Percentiles rank a stretch among this genome's conserved stretches.
Evolutionary conservation across 2,797 vertebrate genomes (phyloP).

Genomic region (Sebastes minor): DNA sequence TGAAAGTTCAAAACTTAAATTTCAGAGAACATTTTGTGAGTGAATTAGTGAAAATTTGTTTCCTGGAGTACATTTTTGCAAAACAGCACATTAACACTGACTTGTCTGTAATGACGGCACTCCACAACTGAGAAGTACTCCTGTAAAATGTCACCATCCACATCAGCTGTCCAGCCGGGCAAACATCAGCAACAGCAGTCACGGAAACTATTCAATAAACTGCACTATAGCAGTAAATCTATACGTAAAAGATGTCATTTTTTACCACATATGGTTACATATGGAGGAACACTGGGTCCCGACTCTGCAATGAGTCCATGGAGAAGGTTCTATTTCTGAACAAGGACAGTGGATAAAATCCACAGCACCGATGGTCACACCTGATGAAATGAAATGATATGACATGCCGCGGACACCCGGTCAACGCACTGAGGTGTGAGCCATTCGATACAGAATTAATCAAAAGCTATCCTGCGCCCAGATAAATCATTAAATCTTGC

Average conservation of each 20-base stretch:
- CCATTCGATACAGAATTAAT: conserved; percentile 78
- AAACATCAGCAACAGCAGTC: neutral
- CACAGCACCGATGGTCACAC: conserved; percentile 65
- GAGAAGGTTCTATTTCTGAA: conserved; percentile 39
- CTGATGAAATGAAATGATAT: conserved; percentile 72
- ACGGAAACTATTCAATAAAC: conserved; percentile 24
- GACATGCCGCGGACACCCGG: conserved; percentile 63
- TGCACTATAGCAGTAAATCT: neutral
- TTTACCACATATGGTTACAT: neutral
- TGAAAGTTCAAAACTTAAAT: neutral
- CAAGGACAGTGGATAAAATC: conserved; percentile 59
- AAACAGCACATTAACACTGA: too few species aligned
- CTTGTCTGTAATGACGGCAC: conserved; percentile 10
- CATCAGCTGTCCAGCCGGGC: neutral
- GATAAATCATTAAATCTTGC: conserved; percentile 78
- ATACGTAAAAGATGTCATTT: neutral
- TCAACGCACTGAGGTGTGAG: conserved; percentile 69
- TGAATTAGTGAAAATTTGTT: too few species aligned
- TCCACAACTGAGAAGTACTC: neutral
- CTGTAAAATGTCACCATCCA: conserved; percentile 2
- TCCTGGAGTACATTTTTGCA: too few species aligned
- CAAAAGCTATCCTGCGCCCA: conserved; percentile 68
- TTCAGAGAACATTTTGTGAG: too few species aligned
- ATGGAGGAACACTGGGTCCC: neutral
- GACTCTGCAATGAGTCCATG: conserved; percentile 6